phyloP scores from a whole-genome alignment of 1,140 invertebrate species.

The Ylistrum balloti region DNA sequence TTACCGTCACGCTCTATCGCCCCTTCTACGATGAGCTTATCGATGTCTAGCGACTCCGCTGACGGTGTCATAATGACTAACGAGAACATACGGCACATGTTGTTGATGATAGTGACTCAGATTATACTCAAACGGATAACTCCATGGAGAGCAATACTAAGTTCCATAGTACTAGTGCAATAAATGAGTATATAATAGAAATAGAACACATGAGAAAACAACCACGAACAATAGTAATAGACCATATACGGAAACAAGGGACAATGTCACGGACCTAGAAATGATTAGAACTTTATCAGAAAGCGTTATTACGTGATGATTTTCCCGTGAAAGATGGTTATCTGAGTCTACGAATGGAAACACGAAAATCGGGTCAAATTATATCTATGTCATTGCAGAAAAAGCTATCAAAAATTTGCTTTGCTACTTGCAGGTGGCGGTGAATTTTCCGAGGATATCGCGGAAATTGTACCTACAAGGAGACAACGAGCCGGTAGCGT shows the following conservation, averaged over 20 bases:
- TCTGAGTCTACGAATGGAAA: neutral
- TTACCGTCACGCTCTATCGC: no score
- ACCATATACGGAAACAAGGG: neutral
- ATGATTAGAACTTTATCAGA: neutral
- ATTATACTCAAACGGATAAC: no score
- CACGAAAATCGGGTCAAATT: neutral
- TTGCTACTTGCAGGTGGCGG: neutral
- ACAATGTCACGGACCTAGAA: no score
- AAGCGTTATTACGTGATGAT: neutral
- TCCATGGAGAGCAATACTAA: no score
- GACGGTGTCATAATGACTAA: no score
- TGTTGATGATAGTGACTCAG: no score
- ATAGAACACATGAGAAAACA: neutral
- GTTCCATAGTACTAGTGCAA: no score
- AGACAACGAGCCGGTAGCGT: neutral
- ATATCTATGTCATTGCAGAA: neutral
- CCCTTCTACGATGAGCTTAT: no score
- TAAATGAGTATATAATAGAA: no score
- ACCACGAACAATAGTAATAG: neutral
- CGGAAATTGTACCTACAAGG: neutral
- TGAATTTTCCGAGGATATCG: neutral
- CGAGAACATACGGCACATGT: no score
- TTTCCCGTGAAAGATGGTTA: no score
- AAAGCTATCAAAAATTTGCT: neutral
- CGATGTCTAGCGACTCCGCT: no score